Base-by-base conservation (phyloP, 2,797 vertebrate genomes). In the Anolis apletophallus region DNA sequence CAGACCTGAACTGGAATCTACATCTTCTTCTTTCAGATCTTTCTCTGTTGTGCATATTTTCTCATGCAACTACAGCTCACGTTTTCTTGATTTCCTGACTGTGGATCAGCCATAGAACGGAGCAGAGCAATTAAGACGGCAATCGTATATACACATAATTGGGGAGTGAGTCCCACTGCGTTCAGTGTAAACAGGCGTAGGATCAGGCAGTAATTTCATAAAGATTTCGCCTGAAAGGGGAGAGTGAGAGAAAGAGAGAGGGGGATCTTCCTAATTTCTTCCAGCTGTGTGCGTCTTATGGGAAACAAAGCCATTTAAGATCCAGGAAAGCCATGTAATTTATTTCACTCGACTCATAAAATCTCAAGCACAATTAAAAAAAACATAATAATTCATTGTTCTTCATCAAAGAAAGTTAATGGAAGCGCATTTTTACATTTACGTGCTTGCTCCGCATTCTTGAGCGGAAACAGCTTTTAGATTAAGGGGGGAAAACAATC, bases 401-500 rank as follows among this genome's bases (percentile, higher is more conserved):
- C 50, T 83, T 57, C 52, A 88, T 64, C 76, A 59, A 84, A 34
- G 75, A 82, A 89, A 72, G 57, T 29, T 55, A 79, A 85, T 50
- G 3, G 80, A 83, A 79, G 75, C 16, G 36, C 36, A 80, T 72
- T 69, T 79, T 72, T 83, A 88, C 34, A 34, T n/a, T 34, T 78
- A 88, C 76, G 19, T 17, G 61, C 61, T 34, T 87, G 55, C 21
- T 36, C 57, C 36, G 64, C 57, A 82, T 77, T 71, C 29, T 76
- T 46, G 85, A 88, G 76, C 23, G 76, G 89, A 89, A 57, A 68
- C 85, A 80, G 21, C 76, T 80, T 88, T 89, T 80, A 81, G 88
- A 61, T 59, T 32, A 2, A 85, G 55, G 55, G 89, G 89, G 90
- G 21, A 74, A 90, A 88, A 87, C 29, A 23, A 13, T 29, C 80